Evolutionary conservation across 1,140 invertebrate species (phyloP).

Genomic region (Nephila pilipes): DNA sequence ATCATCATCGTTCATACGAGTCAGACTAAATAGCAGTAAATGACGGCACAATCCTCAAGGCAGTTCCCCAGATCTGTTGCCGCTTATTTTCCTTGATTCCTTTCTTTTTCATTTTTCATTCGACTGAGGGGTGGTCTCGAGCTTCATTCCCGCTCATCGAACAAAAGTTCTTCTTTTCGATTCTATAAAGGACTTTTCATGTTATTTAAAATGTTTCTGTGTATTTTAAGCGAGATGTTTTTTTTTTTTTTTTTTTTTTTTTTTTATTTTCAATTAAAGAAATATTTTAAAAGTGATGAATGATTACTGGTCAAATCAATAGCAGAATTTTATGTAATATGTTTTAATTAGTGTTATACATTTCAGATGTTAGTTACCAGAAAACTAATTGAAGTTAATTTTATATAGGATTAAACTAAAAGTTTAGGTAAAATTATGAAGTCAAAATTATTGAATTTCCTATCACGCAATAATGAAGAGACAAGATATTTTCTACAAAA

Average conservation of each 20-base stretch:
- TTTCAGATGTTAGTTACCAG: too few relatives aligned
- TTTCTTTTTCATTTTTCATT: not conserved
- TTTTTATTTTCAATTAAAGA: too few relatives aligned
- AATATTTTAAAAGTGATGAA: too few relatives aligned
- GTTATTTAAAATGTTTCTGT: not conserved
- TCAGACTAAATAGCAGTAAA: constrained; percentile 40
- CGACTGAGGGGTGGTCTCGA: not conserved
- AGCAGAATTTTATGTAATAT: too few relatives aligned
- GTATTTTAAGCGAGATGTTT: not conserved
- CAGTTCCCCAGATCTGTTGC: not conserved
- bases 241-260: not conserved
- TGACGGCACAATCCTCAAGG: not conserved
- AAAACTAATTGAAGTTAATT: too few relatives aligned
- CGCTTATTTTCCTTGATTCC: not conserved
- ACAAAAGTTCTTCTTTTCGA: not conserved
- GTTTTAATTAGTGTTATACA: too few relatives aligned
- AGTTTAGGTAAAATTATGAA: too few relatives aligned
- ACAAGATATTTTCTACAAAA: too few relatives aligned
- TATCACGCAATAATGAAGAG: too few relatives aligned
- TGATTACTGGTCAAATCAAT: not conserved
- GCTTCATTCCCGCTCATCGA: not conserved
- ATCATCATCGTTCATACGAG: constrained; percentile 41
- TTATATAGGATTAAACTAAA: too few relatives aligned
- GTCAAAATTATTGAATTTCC: too few relatives aligned
- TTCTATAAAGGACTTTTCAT: not conserved